Evolutionary conservation across 53 echinoderm and acorn worm genomes (phyloP).

Genomic region (Luidia sarsii): DNA sequence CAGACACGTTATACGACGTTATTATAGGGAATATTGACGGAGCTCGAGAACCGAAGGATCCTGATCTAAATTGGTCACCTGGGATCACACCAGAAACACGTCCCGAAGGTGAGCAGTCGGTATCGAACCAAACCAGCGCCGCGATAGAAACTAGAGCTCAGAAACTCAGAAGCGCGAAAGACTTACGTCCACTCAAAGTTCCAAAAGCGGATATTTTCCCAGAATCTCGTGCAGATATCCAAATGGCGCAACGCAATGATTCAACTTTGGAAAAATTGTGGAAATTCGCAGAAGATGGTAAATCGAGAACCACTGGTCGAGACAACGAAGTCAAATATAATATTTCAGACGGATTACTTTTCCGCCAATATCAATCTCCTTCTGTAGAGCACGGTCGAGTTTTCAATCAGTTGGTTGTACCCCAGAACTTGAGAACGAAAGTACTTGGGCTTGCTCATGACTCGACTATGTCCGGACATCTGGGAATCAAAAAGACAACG

Average conservation of each 20-base stretch:
- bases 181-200: constrained; percentile 18
- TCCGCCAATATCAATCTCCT: constrained; percentile 9
- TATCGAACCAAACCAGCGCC: background rate
- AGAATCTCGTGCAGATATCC: constrained; percentile 24
- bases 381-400: background rate
- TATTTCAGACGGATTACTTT: constrained; percentile 16
- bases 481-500: constrained; percentile 18
- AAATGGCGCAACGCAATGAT: background rate
- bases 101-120: too few relatives aligned
- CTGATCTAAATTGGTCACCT: constrained; percentile 15
- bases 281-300: constrained; percentile 1
- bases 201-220: constrained; percentile 19
- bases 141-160: constrained; percentile 17
- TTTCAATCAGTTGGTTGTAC: constrained; percentile 37
- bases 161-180: constrained; percentile 1
- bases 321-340: background rate
- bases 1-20: constrained; percentile 32
- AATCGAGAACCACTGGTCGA: background rate
- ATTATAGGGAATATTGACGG: constrained; percentile 4
- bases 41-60: constrained; percentile 13
- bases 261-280: constrained; percentile 6
- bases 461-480: constrained; percentile 41
- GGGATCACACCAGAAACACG: too few relatives aligned
- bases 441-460: constrained; percentile 46
- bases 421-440: constrained; percentile 8